Evolutionary conservation across 1,140 invertebrate genomes (phyloP).

Genomic region (Aethina tumida): DNA sequence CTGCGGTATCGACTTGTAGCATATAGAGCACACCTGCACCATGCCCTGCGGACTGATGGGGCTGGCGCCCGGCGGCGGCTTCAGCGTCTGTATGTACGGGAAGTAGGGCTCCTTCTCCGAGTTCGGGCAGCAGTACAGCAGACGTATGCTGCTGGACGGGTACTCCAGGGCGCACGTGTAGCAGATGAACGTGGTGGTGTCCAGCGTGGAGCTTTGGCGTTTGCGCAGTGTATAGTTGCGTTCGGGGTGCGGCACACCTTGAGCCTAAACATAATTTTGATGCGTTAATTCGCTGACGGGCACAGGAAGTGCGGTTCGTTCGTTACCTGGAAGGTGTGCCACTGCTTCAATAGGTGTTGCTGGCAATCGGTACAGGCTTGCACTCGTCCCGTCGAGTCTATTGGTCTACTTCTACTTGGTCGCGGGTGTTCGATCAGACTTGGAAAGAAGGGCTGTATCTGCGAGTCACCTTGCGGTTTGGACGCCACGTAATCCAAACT

Average conservation of each 20-base stretch:
- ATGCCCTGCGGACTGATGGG: slow-evolving; percentile 73
- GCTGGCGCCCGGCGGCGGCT: slow-evolving; percentile 69
- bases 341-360: slow-evolving; percentile 71
- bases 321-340: slow-evolving; percentile 53
- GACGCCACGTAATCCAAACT: slow-evolving; percentile 57
- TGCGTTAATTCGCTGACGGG: no score
- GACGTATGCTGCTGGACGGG: slow-evolving; percentile 60
- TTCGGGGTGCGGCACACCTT: slow-evolving; percentile 62
- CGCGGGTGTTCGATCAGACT: slow-evolving; percentile 74
- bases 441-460: slow-evolving; percentile 66
- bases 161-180: slow-evolving; percentile 77
- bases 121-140: slow-evolving; percentile 78
- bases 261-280: no score
- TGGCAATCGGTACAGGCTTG: slow-evolving; percentile 71
- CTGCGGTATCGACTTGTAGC: slow-evolving; percentile 71
- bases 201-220: slow-evolving; percentile 51
- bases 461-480: slow-evolving; percentile 42
- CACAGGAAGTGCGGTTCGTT: not conserved
- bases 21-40: slow-evolving; percentile 76
- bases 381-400: slow-evolving; percentile 71
- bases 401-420: slow-evolving; percentile 69
- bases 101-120: slow-evolving; percentile 78
- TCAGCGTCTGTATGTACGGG: slow-evolving; percentile 71
- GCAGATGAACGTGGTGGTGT: slow-evolving; percentile 72
- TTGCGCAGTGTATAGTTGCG: slow-evolving; percentile 71